Evolutionary conservation across 1,140 invertebrate species (phyloP).

Genomic region (Brachionus rubens): DNA sequence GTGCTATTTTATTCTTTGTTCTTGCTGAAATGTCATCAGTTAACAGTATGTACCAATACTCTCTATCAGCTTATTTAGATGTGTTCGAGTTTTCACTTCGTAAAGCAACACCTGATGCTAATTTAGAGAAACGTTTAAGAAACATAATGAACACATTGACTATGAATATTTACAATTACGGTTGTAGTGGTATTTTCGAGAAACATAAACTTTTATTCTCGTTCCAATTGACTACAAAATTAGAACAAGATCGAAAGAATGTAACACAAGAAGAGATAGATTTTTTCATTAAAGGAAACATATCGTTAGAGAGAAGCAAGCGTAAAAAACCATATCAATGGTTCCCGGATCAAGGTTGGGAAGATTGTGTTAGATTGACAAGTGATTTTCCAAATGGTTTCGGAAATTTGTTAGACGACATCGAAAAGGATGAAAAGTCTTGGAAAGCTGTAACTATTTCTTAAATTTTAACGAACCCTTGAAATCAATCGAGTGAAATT

Average conservation of each 20-base stretch:
- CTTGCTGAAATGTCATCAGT: constrained; percentile 78
- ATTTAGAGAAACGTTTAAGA: constrained; percentile 68
- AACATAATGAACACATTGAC: constrained; percentile 81
- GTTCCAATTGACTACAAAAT: constrained; percentile 79
- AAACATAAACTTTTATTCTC: constrained; percentile 82
- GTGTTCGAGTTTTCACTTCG: constrained; percentile 75
- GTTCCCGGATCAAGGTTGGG: constrained; percentile 73
- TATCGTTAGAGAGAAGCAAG: constrained; percentile 71
- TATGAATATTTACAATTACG: constrained; percentile 80
- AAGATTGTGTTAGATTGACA: constrained; percentile 72
- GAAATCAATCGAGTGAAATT: no score
- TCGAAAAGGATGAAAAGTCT: constrained; percentile 63
- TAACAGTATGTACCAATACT: constrained; percentile 87
- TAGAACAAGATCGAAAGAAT: constrained; percentile 68
- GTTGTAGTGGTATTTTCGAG: constrained; percentile 84
- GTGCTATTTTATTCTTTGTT: constrained; percentile 83
- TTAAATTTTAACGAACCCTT: constrained; percentile 36
- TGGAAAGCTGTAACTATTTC: constrained; percentile 68
- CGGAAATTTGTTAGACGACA: constrained; percentile 66
- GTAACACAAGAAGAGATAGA: constrained; percentile 73
- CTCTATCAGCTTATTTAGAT: constrained; percentile 71
- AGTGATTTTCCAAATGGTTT: constrained; percentile 70
- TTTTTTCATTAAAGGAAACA: constrained; percentile 82
- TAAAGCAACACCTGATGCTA: constrained; percentile 73
- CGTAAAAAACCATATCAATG: constrained; percentile 68